Percentiles rank a stretch among this genome's conserved stretches.
Conservation (phyloP, 1,140 invertebrate genomes). For the Sarcophaga peregrina region DNA sequence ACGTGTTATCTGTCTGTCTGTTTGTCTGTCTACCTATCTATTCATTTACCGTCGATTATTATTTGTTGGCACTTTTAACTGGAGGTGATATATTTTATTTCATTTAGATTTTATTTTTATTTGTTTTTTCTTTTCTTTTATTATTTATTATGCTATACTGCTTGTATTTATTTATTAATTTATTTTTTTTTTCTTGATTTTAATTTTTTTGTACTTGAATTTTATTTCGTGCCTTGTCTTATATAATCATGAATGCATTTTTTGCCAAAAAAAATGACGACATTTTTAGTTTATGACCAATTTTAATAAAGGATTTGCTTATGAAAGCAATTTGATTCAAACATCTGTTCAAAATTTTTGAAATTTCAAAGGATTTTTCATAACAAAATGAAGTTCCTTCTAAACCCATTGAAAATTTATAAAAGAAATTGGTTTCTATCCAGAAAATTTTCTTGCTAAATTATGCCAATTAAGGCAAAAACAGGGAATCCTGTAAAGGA, state of each 20-base stretch:
- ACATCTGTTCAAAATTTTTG: background rate
- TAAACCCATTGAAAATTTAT: no score
- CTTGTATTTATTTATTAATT: background rate
- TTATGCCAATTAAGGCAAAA: no score
- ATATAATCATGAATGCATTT: conserved; percentile 40
- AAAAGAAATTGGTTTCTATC: no score
- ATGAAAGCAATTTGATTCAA: background rate
- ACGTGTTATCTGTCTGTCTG: no score
- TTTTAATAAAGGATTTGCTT: background rate
- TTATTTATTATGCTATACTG: background rate
- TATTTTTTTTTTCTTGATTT: background rate
- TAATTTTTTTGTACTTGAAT: conserved; percentile 3
- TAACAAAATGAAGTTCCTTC: no score
- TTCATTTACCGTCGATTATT: no score
- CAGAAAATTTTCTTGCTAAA: no score
- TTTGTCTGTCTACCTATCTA: no score
- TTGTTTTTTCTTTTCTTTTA: no score
- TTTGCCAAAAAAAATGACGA: conserved; percentile 28
- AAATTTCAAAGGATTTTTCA: no score
- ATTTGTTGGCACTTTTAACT: background rate
- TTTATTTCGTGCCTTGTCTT: conserved; percentile 23
- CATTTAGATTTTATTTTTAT: background rate
- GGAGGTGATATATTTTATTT: conserved; percentile 2
- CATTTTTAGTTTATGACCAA: conserved; percentile 13
- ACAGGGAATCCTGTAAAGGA: no score